phyloP scores from a whole-genome alignment of 2,797 vertebrate genomes.

The Threskiornis aethiopicus region DNA sequence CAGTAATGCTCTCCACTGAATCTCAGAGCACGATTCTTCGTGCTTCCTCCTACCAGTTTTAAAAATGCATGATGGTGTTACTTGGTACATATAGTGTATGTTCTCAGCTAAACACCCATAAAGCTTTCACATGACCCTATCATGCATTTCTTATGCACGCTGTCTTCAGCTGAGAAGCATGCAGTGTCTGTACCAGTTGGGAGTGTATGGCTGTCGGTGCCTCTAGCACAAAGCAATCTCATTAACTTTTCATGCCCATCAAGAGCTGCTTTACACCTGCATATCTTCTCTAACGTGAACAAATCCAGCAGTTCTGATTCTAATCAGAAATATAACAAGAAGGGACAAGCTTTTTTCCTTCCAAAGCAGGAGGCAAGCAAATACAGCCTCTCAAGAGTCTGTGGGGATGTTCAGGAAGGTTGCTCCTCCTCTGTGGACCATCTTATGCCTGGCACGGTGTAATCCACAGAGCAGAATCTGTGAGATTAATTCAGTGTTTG shows the following conservation, averaged over 20 bases:
- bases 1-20: not conserved
- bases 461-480: not conserved
- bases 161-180: rapidly evolving
- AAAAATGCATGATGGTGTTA: not conserved
- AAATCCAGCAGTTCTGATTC: not conserved
- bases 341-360: not conserved
- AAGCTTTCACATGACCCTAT: not conserved
- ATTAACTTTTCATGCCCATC: not conserved
- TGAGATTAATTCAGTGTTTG: not conserved
- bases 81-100: not conserved
- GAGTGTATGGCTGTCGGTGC: not conserved
- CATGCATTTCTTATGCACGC: not conserved
- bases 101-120: not conserved
- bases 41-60: not conserved
- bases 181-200: not conserved
- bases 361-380: not conserved
- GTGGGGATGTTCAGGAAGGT: not conserved
- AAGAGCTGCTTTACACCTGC: not conserved
- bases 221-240: not conserved
- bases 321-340: not conserved
- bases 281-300: not conserved
- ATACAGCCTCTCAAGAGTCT: not conserved
- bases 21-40: not conserved
- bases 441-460: not conserved
- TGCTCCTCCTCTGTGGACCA: not conserved